These are phyloP conservation scores for Coregonus sp. DNA, from an alignment of 2,797 vertebrate species.

Conservation along the genomic window DNA sequence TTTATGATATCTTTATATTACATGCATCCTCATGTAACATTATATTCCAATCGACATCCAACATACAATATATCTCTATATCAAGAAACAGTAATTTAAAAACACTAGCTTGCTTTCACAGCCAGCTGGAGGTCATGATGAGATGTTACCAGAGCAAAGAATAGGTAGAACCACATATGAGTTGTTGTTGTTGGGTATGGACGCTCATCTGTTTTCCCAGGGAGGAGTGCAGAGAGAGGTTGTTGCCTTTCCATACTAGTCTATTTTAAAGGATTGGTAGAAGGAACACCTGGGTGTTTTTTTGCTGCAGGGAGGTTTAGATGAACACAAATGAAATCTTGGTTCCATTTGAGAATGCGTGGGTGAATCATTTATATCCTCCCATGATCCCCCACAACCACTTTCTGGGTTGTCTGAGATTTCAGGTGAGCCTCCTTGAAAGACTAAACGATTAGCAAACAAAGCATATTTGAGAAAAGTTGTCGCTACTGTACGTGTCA, in stretches of 20 bases:
- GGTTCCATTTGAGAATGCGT: neutral
- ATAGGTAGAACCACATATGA: neutral
- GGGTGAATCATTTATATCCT: neutral
- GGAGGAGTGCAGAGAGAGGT: neutral
- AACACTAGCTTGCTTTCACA: neutral
- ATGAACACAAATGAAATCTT: neutral
- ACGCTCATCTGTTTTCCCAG: neutral
- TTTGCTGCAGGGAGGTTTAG: neutral
- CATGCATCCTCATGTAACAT: neutral
- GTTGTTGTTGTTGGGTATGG: neutral
- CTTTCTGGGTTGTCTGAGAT: neutral
- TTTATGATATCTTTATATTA: neutral
- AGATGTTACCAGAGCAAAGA: neutral
- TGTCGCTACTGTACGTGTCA: neutral
- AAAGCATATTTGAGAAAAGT: neutral
- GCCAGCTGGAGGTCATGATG: neutral
- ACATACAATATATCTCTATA: neutral
- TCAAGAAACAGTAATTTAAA: neutral
- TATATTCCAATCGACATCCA: neutral
- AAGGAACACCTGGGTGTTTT: neutral
- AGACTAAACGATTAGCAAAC: neutral
- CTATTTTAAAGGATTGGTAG: neutral
- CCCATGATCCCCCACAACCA: neutral
- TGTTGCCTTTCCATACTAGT: neutral
- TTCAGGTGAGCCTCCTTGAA: neutral